A percentile compares a stretch with the other conserved stretches of the same genome.
phyloP scores from a whole-genome alignment of 2,888 invertebrate genomes.

The Lutraria lutraria region DNA sequence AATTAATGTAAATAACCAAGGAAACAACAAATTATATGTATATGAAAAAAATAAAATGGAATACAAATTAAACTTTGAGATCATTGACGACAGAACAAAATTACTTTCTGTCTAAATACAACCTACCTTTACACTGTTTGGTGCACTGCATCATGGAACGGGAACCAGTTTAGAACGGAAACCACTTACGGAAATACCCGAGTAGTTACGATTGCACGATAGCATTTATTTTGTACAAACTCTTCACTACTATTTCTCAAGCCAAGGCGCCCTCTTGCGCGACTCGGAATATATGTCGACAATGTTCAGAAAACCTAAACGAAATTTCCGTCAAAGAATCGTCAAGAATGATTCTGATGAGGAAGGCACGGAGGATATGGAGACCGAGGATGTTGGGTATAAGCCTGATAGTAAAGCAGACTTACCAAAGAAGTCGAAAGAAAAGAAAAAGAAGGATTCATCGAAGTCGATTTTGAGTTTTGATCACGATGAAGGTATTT shows the following conservation, averaged over 20 bases:
- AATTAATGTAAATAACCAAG: too few species aligned
- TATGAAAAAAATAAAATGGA: too few species aligned
- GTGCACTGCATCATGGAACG: too few species aligned
- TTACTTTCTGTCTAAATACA: too few species aligned
- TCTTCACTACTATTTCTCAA: neutral
- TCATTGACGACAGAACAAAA: too few species aligned
- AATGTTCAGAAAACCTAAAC: conserved; percentile 94
- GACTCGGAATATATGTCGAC: conserved; percentile 88
- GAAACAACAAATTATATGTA: too few species aligned
- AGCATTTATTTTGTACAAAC: neutral
- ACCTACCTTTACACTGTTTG: too few species aligned
- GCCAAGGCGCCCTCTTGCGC: conserved; percentile 4
- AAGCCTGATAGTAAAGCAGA: conserved; percentile 37
- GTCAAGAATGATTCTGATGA: conserved; percentile 85
- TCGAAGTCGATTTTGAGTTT: conserved; percentile 91
- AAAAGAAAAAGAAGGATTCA: conserved; percentile 77
- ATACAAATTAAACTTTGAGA: too few species aligned
- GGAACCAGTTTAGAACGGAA: too few species aligned
- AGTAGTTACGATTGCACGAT: too few species aligned
- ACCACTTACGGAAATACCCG: too few species aligned
- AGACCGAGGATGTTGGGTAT: conserved; percentile 58
- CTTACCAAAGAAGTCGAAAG: conserved; percentile 73
- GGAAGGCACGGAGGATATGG: conserved; percentile 70
- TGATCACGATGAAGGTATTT: conserved; percentile 83
- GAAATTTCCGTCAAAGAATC: conserved; percentile 90